Base-by-base conservation (phyloP, 1,140 invertebrate genomes). In the Rhyacophila brunnea region DNA sequence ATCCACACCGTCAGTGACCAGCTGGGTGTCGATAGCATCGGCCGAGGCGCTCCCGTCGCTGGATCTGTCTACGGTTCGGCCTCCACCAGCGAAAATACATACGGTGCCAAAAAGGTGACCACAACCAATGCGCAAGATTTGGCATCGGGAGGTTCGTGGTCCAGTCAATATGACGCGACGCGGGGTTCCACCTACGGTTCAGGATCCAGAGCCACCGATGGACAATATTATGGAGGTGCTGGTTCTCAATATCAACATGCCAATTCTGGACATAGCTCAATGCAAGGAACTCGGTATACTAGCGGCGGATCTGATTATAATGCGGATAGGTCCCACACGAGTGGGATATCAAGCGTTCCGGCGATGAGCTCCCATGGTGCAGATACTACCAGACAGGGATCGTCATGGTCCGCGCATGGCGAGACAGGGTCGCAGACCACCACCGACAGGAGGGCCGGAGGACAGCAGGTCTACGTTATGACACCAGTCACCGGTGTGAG, bases 61-160 rank as follows among this genome's bases (percentile, higher is more conserved):
- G 77, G 77, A 23, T 73, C 70, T 60, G 70, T 78, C 2, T 79
- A 64, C 40, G 71, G 69, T 19, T 68, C 75, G 11, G 74, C 71
- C 23, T 77, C 74, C 49, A 72, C 75, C 9, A 71, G 72, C 58
- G 77, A 75, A 23, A 64, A 71, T 19, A 45, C 59, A 9, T 55
- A 32, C 20, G 60, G 60, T 13, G 47, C 45, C 1, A 36, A 56
- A 28, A 28, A 28, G 36, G 9, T 44, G 11, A 32, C 1, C 47
- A 15, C 34, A 42, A 40, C 34, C 5, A n/a, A 19, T 7, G 44
- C 10, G 11, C 44, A 28, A n/a, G 17, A 46, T 35, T 32, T 36
- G 48, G 56, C 13, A 51, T 20, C 20, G 17, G 54, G 23, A 3
- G 23, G 23, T 3, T 28, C 23, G 23, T 28, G 23, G 23, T 28